Evolutionary conservation across 2,888 invertebrate genomes (phyloP), one percentile per base, ranked within the genome.

Genomic region (Argynnis bischoffii): DNA sequence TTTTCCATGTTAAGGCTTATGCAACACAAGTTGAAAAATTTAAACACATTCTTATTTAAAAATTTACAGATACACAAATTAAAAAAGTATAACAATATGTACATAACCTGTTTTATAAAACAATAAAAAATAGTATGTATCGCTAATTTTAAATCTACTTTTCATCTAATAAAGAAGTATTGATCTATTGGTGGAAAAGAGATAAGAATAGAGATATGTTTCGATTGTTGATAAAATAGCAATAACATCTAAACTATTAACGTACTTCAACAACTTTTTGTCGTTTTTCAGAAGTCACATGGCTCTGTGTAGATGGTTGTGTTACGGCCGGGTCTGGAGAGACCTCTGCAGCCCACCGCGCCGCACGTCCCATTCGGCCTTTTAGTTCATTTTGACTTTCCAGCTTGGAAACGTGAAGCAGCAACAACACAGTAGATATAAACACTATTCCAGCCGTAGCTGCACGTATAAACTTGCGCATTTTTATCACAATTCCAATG

Each of bases 401-500:
- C 26, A 79, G 50, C 55, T 80, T 78, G 26, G 81, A 78, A 26
- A 80, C 63, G 18, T 74, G 72, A 18, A 79, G 66, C 59, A 88
- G 55, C 48, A 89, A 60, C 8, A 86, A 16, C 73, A 84, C 75
- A 26, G 74, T 77, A 48, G 77, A 31, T 6, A 74, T 73, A 53
- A 86, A 81, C 8, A 74, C 70, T 13, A 81, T 70, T 6, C 76
- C 81, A 8, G 78, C 73, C 4, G 78, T 67, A 14, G 78, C 56
- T 16, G 84, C 77, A 63, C 87, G 85, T 21, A 80, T 67, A 13
- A 78, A 57, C 69, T 78, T 74, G 73, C 85, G 85, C 88, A 89
- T 89, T 50, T 66, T 70, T 57, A 60, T 21, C 16, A 61, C 35
- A 53, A 56, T 26, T 41, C 41, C n/a, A 47, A 15, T 51, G 16